Percentiles rank a stretch among this genome's conserved stretches.
Evolutionary conservation across 2,113 vertebrate species (phyloP).

Genomic region (Xenus cinereus): DNA sequence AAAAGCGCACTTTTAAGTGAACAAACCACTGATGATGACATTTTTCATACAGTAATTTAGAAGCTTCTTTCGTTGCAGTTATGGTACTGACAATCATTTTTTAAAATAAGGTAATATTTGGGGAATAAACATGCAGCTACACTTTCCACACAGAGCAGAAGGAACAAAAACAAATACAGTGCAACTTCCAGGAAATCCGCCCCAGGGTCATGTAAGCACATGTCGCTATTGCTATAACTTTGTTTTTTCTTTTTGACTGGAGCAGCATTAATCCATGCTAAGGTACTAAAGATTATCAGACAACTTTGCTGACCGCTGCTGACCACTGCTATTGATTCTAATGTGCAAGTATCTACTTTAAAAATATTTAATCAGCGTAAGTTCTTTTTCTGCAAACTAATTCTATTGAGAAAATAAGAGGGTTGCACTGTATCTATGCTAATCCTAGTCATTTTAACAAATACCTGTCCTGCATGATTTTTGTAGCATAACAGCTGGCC

Average conservation of each 20-base stretch:
- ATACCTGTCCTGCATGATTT: neutral
- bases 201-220: neutral
- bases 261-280: neutral
- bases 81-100: neutral
- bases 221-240: neutral
- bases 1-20: neutral
- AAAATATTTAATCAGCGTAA: neutral
- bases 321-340: neutral
- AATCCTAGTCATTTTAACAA: slow-evolving; percentile 5
- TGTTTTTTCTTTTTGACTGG: neutral
- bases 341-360: neutral
- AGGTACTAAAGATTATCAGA: neutral
- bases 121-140: neutral
- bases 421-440: neutral
- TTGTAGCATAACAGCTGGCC: neutral
- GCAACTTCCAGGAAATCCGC: neutral
- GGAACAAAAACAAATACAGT: neutral
- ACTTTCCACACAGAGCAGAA: neutral
- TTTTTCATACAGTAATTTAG: neutral
- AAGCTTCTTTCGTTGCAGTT: rapidly evolving
- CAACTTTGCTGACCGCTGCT: neutral
- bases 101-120: neutral
- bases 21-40: neutral
- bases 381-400: neutral
- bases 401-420: neutral